Evolutionary conservation across 2,797 vertebrate species (phyloP).

Genomic region (Carcharodon carcharias): DNA sequence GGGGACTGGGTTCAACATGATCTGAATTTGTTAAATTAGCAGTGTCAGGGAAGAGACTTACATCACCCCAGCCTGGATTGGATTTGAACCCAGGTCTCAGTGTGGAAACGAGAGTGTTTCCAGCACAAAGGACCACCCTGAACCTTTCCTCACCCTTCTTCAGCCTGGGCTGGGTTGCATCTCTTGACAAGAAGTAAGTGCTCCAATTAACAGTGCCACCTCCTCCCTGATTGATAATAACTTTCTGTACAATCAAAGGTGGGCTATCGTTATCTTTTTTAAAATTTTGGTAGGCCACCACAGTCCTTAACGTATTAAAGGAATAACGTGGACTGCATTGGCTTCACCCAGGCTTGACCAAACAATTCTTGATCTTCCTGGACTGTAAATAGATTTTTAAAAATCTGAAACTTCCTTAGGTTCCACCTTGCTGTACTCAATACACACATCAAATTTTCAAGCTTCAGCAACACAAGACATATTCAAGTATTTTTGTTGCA

Average conservation of each 20-base stretch:
- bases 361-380: not conserved
- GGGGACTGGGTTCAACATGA: not conserved
- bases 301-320: not conserved
- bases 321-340: not conserved
- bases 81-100: not conserved
- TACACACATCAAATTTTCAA: constrained; percentile 35
- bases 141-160: not conserved
- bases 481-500: constrained; percentile 38
- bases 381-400: constrained; percentile 22
- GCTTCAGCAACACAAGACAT: constrained; percentile 34
- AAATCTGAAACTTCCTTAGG: not conserved
- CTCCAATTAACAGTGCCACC: not conserved
- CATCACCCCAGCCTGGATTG: not conserved
- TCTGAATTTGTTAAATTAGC: not conserved
- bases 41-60: not conserved
- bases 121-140: not conserved
- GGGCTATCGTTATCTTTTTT: not conserved
- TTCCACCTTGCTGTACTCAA: constrained; percentile 21
- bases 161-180: not conserved
- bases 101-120: not conserved
- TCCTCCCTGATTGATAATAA: not conserved
- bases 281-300: too few species aligned
- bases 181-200: not conserved
- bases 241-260: not conserved
- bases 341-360: not conserved